Evolutionary conservation across 2,113 vertebrate genomes (phyloP).

Genomic region (Spermophilus dauricus): DNA sequence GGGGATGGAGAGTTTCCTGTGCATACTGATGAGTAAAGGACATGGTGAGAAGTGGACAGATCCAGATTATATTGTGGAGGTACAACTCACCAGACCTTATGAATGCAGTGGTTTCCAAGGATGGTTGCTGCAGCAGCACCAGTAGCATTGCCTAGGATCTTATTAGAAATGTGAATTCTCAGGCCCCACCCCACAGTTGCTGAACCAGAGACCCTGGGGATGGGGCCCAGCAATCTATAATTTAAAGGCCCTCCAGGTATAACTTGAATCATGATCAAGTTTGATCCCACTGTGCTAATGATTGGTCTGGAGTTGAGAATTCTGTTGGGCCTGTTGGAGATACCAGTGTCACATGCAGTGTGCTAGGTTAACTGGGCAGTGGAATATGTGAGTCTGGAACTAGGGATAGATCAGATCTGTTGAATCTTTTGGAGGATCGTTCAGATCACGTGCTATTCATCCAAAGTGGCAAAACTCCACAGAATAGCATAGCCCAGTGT

Average conservation of each 20-base stretch:
- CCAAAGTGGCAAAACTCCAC: neutral
- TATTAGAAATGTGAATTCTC: conserved; percentile 26
- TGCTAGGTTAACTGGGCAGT: neutral
- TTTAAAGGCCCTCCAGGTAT: neutral
- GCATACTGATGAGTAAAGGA: neutral
- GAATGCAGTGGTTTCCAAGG: neutral
- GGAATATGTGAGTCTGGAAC: neutral
- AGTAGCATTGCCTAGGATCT: conserved; percentile 7
- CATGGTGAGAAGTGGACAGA: neutral
- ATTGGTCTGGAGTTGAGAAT: neutral
- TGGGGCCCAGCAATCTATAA: neutral
- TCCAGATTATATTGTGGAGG: neutral
- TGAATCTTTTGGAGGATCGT: conserved; percentile 8
- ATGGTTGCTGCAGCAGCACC: neutral
- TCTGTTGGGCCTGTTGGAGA: neutral
- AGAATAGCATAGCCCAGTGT: neutral
- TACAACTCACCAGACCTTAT: neutral
- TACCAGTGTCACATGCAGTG: neutral
- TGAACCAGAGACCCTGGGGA: neutral
- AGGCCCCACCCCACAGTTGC: neutral
- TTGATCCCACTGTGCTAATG: conserved; percentile 8
- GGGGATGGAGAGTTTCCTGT: neutral
- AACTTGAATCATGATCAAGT: neutral
- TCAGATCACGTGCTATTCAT: conserved; percentile 1
- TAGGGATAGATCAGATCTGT: neutral